Conservation (phyloP, 2,113 vertebrate species). For the Thunnus thynnus region DNA sequence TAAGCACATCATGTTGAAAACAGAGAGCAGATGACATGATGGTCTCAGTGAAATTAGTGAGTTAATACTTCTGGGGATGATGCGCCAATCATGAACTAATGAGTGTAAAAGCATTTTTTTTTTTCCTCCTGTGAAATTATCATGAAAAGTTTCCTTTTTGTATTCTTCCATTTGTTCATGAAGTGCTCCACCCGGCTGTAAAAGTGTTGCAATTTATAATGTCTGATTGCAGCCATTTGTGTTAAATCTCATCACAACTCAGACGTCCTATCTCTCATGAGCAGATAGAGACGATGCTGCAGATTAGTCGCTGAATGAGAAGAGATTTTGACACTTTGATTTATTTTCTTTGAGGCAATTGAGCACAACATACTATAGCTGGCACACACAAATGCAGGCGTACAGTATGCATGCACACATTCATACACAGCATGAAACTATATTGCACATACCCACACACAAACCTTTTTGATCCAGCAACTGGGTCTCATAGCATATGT, state of each 20-base stretch:
- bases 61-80: conserved; percentile 4
- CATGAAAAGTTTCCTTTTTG: not conserved
- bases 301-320: conserved; percentile 35
- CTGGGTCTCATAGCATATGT: not conserved
- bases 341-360: conserved; percentile 38
- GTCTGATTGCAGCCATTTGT: conserved; percentile 16
- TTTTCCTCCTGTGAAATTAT: not conserved
- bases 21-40: not conserved
- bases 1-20: not conserved
- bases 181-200: not conserved
- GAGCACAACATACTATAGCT: conserved; percentile 10
- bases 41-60: conserved; percentile 9
- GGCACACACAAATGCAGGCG: not conserved
- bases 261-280: conserved; percentile 25
- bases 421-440: not conserved
- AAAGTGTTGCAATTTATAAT: not conserved
- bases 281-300: conserved; percentile 34
- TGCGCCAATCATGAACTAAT: conserved; percentile 18
- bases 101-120: conserved; percentile 15
- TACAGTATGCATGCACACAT: not conserved
- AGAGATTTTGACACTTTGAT: conserved; percentile 39
- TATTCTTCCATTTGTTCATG: not conserved
- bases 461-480: not conserved
- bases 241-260: conserved; percentile 33
- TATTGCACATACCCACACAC: not conserved